Conservation (phyloP, 2,888 invertebrate species). For the Meganola albula region DNA sequence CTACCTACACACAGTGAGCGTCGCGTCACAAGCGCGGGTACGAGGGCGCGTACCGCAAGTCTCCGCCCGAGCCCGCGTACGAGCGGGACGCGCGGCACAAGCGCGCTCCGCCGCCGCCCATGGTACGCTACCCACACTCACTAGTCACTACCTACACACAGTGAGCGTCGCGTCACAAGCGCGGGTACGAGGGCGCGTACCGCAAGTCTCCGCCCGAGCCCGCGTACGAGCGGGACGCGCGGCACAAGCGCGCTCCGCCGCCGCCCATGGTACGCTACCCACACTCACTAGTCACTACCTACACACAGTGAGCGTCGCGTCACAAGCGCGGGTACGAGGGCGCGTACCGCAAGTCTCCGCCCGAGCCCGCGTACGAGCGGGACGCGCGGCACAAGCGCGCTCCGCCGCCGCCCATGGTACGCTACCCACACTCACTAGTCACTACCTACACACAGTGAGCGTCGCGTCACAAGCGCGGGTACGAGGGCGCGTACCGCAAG, state of each 20-base stretch:
- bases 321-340: background rate
- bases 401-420: conserved; percentile 56
- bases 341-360: conserved; percentile 25
- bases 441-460: no score
- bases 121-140: no score
- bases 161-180: conserved; percentile 78
- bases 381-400: conserved; percentile 59
- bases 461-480: conserved; percentile 77
- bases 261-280: conserved; percentile 43
- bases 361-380: conserved; percentile 61
- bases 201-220: conserved; percentile 65
- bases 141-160: no score
- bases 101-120: conserved; percentile 52
- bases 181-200: conserved; percentile 69
- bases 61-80: conserved; percentile 61
- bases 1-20: no score
- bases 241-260: conserved; percentile 61
- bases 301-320: background rate
- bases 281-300: background rate
- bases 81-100: conserved; percentile 64
- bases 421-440: no score
- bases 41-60: conserved; percentile 68
- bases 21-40: conserved; percentile 78
- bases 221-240: conserved; percentile 57
- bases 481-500: conserved; percentile 68